phyloP scores from a whole-genome alignment of 2,888 invertebrate species.

The Dynastes grantii region DNA sequence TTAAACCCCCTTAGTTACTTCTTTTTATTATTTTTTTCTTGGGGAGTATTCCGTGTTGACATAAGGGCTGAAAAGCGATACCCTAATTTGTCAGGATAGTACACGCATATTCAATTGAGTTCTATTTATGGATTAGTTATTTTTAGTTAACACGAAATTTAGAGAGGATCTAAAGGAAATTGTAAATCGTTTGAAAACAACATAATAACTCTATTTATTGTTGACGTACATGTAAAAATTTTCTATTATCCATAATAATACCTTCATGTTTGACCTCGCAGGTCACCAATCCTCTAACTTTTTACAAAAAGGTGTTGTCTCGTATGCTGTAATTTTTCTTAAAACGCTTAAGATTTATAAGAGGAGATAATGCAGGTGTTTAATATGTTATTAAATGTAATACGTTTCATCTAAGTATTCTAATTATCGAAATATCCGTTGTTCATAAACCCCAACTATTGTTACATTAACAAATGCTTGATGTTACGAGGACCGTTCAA shows the following conservation, averaged over 20 bases:
- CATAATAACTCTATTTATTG: conserved; percentile 46
- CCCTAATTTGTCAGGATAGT: conserved; percentile 20
- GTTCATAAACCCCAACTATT: neutral
- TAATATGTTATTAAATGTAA: conserved; percentile 39
- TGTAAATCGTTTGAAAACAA: conserved; percentile 6
- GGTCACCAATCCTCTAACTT: conserved; percentile 38
- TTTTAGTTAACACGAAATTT: neutral
- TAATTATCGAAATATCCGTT: conserved; percentile 14
- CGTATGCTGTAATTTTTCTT: conserved; percentile 7
- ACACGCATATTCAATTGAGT: conserved; percentile 11
- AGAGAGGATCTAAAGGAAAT: neutral
- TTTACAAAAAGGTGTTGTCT: conserved; percentile 40
- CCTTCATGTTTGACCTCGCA: conserved; percentile 31
- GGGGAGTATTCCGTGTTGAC: conserved; percentile 17
- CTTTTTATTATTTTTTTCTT: neutral
- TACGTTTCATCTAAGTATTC: conserved; percentile 22
- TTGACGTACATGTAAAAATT: conserved; percentile 25
- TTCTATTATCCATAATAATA: conserved; percentile 47
- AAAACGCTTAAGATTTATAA: conserved; percentile 22
- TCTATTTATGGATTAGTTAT: conserved; percentile 16
- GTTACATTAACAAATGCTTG: too few species aligned
- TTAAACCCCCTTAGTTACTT: conserved; percentile 24
- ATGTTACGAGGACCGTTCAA: too few species aligned
- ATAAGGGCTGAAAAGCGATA: conserved; percentile 28
- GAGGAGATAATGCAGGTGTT: conserved; percentile 10